A percentile compares a stretch with the other conserved stretches of the same genome.
phyloP scores from a whole-genome alignment of 1,140 invertebrate genomes.

The Bemisia tabaci region DNA sequence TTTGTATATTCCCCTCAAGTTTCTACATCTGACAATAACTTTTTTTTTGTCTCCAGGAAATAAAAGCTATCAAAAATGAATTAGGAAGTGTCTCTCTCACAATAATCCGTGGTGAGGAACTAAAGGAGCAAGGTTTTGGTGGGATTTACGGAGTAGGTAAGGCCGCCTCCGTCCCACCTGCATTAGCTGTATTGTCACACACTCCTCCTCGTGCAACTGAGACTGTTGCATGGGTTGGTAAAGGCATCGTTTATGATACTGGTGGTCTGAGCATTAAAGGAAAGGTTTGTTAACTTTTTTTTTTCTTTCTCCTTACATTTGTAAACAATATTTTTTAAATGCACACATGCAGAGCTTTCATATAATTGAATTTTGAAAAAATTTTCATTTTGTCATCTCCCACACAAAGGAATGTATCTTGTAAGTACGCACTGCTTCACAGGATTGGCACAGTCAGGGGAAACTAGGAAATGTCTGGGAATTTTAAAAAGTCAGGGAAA shows the following conservation, averaged over 20 bases:
- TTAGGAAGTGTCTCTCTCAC: slow-evolving; percentile 43
- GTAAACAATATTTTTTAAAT: neutral
- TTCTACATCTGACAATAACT: too few species aligned
- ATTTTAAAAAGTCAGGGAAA: too few species aligned
- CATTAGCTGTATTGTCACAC: slow-evolving; percentile 63
- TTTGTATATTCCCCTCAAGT: too few species aligned
- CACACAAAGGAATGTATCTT: too few species aligned
- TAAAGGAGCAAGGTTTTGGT: slow-evolving; percentile 57
- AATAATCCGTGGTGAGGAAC: slow-evolving; percentile 62
- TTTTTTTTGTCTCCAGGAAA: slow-evolving; percentile 45
- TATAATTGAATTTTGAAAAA: neutral
- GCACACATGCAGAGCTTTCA: neutral
- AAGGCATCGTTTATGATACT: slow-evolving; percentile 87
- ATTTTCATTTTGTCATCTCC: neutral
- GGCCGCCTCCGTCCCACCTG: slow-evolving; percentile 58
- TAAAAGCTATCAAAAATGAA: slow-evolving; percentile 43
- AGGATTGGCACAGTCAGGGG: too few species aligned
- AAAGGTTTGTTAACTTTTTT: slow-evolving; percentile 40
- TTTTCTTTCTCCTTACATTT: neutral
- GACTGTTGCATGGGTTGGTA: slow-evolving; percentile 79
- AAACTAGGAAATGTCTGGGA: too few species aligned
- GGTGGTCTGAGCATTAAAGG: slow-evolving; percentile 82
- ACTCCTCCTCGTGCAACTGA: slow-evolving; percentile 46
- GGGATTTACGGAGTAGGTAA: slow-evolving; percentile 81
- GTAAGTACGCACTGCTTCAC: too few species aligned